phyloP scores from a whole-genome alignment of 2,113 vertebrate genomes.

The Crotalus horridus region DNA sequence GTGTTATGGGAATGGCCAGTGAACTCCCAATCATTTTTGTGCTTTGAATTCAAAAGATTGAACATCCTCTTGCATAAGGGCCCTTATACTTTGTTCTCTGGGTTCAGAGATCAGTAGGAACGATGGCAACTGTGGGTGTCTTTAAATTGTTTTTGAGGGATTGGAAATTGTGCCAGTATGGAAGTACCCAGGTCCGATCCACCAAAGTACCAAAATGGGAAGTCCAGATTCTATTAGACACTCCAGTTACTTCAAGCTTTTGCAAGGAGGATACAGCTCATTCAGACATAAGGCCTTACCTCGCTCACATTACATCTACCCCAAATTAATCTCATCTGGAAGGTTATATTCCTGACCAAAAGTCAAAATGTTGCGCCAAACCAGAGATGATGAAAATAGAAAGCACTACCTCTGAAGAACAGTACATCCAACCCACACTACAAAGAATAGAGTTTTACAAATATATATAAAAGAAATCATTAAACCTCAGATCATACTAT shows the following conservation, averaged over 20 bases:
- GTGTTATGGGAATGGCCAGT: neutral
- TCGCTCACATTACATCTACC: neutral
- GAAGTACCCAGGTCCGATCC: neutral
- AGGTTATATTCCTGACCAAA: neutral
- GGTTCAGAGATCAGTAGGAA: neutral
- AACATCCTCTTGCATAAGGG: neutral
- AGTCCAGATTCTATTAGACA: neutral
- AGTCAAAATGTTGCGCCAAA: neutral
- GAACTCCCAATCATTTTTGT: neutral
- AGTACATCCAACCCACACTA: neutral
- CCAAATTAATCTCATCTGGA: neutral
- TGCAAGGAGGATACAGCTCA: neutral
- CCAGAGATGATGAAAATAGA: neutral
- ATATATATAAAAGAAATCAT: neutral
- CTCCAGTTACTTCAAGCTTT: neutral
- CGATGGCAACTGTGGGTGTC: neutral
- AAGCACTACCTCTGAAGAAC: neutral
- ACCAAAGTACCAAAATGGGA: neutral
- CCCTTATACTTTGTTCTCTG: neutral
- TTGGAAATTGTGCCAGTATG: neutral
- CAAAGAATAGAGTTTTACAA: neutral
- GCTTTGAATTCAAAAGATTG: neutral
- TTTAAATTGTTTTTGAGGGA: neutral
- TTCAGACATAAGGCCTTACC: neutral
- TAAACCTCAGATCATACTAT: neutral